Percentiles rank a stretch among this genome's conserved stretches.
Conservation (phyloP, 2,888 invertebrate genomes). For the Tiliacea citrago region DNA sequence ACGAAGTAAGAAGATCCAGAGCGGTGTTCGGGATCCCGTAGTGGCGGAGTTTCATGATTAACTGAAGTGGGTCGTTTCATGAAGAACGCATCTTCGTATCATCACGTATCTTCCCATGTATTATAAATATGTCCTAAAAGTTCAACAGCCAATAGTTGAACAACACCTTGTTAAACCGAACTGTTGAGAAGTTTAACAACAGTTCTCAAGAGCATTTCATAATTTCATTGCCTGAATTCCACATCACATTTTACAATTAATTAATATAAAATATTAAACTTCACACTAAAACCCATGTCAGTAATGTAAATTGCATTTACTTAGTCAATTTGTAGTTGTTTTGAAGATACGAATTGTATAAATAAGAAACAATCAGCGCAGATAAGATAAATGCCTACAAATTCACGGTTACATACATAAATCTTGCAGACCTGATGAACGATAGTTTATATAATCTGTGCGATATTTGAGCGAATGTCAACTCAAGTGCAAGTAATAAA, state of each 20-base stretch:
- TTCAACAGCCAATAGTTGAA: too few species aligned
- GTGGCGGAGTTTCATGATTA: too few species aligned
- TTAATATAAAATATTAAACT: neutral
- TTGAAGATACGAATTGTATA: conserved; percentile 16
- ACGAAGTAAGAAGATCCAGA: too few species aligned
- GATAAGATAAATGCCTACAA: conserved; percentile 46
- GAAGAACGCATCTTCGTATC: too few species aligned
- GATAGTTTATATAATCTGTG: conserved; percentile 47
- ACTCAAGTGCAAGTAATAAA: conserved; percentile 31
- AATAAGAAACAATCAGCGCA: conserved; percentile 28
- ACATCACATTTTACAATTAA: neutral
- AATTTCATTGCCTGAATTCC: too few species aligned
- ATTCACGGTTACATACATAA: conserved; percentile 31
- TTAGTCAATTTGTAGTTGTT: conserved; percentile 15
- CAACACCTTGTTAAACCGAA: too few species aligned
- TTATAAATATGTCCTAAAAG: too few species aligned
- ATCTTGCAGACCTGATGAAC: conserved; percentile 48
- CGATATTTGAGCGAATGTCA: conserved; percentile 44
- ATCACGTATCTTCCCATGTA: too few species aligned
- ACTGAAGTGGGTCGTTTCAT: too few species aligned
- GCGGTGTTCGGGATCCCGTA: too few species aligned
- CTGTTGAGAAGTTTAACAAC: too few species aligned
- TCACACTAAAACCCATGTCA: neutral
- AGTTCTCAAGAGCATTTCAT: too few species aligned
- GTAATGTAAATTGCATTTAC: neutral